Evolutionary conservation across 2,888 invertebrate genomes (phyloP), one percentile per base, ranked within the genome.

Genomic region (Microctonus brassicae): DNA sequence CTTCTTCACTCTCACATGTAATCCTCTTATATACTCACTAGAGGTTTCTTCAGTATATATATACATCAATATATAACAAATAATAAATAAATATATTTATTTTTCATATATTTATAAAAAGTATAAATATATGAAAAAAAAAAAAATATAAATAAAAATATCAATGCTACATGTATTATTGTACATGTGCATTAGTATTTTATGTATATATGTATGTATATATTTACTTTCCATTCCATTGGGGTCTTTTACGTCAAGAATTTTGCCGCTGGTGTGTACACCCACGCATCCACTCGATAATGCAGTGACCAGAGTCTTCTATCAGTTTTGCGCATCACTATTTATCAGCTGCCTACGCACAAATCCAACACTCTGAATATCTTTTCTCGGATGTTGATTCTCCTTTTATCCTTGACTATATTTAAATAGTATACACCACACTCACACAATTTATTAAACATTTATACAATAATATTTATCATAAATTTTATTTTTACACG

Each of bases 271-370:
- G 76, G 75, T 77, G 78, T 74, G 76, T 77, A 70, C 77, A 74
- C 77, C 79, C 62, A 79, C 80, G 77, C 78, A 73, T 36, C 7
- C 47, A 75, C 70, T 75, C 78, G 75, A 78, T 78, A 79, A 75
- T 73, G 62, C 63, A 74, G 71, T 69, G 64, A 61, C 68, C 55
- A 55, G 65, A 76, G 69, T 70, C 73, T 68, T 72, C 29, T 70
- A 64, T 66, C 60, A 61, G 58, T 64, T 58, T 33, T 70, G 64
- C 66, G 57, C 57, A 26, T 57, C 57, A 57, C 26, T 57, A 57
- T 57, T 57, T 57, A 57, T 57, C 57, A 57, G 57, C 57, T 26
- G 9, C 57, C 57, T 26, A 57, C 57, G 57, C 57, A 11, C 26
- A 10, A 26, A 26, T 26, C 26, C 3, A 24, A 13, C 24, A 29